A percentile compares a stretch with the other conserved stretches of the same genome.
These are phyloP conservation scores for Lethocerus indicus DNA, from an alignment of 1,140 invertebrate species.

Conservation along the genomic window DNA sequence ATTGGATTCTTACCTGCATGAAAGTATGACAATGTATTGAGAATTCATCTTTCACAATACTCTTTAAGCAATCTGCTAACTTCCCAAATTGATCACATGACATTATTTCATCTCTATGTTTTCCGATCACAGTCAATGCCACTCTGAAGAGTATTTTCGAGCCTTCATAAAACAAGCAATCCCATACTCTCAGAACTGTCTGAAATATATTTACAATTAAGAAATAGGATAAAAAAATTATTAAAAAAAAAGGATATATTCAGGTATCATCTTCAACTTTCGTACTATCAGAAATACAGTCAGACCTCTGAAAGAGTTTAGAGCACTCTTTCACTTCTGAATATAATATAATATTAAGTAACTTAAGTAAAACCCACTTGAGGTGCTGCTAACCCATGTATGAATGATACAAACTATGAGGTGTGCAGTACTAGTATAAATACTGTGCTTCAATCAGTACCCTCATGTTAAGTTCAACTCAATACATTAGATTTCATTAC, in stretches of 20 bases:
- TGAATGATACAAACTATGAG: too few relatives aligned
- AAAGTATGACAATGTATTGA: constrained; percentile 68
- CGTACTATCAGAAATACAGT: neutral
- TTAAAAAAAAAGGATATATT: neutral
- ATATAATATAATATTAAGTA: too few relatives aligned
- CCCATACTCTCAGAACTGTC: constrained; percentile 84
- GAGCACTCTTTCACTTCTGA: too few relatives aligned
- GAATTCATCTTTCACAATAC: constrained; percentile 49
- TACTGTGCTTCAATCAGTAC: too few relatives aligned
- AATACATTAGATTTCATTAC: too few relatives aligned
- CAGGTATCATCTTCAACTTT: neutral
- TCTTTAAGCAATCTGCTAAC: constrained; percentile 57
- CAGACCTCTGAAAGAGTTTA: too few relatives aligned
- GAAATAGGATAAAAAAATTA: neutral
- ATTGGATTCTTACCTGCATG: constrained; percentile 75
- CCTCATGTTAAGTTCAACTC: too few relatives aligned
- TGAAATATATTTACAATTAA: constrained; percentile 22
- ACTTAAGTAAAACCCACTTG: too few relatives aligned
- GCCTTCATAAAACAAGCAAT: constrained; percentile 87
- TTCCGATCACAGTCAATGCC: constrained; percentile 63
- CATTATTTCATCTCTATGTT: constrained; percentile 49
- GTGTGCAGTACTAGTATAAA: too few relatives aligned
- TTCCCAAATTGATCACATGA: constrained; percentile 55
- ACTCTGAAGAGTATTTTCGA: constrained; percentile 75
- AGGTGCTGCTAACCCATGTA: too few relatives aligned